A percentile compares a stretch with the other conserved stretches of the same genome.
Evolutionary conservation across 2,888 invertebrate species (phyloP).

Genomic region (Andrena hattorfiana): DNA sequence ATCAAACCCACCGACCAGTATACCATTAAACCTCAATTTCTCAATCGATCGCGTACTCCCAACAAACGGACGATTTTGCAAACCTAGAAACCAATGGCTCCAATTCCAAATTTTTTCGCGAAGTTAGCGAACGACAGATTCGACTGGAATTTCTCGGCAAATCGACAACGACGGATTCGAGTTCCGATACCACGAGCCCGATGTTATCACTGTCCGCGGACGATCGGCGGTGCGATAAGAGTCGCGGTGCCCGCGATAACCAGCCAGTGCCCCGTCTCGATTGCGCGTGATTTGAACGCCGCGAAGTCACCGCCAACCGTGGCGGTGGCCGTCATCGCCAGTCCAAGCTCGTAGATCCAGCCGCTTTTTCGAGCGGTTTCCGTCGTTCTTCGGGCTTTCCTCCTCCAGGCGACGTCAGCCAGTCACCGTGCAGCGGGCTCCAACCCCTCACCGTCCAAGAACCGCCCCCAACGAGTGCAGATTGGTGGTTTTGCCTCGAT

Average conservation of each 20-base stretch:
- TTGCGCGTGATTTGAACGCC: conserved; percentile 84
- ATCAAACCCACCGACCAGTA: background rate
- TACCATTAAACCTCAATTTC: background rate
- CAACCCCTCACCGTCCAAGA: conserved; percentile 69
- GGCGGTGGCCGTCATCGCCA: conserved; percentile 56
- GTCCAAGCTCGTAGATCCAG: conserved; percentile 54
- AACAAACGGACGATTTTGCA: background rate
- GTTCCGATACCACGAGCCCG: background rate
- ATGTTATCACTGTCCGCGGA: background rate
- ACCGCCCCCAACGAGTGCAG: conserved; percentile 79
- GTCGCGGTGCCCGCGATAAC: background rate
- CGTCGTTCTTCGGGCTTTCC: conserved; percentile 55
- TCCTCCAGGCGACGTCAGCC: conserved; percentile 59
- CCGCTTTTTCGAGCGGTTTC: conserved; percentile 62
- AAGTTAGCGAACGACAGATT: no score
- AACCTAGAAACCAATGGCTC: background rate
- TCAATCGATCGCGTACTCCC: background rate
- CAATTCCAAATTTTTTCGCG: background rate
- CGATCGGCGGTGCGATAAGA: background rate
- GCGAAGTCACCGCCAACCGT: conserved; percentile 61
- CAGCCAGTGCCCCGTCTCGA: conserved; percentile 52
- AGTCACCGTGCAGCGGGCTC: conserved; percentile 61
- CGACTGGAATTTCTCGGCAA: background rate
- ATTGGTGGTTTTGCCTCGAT: conserved; percentile 67
- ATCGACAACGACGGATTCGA: background rate